phyloP scores from a whole-genome alignment of 2,797 vertebrate species.

The Huso huso region DNA sequence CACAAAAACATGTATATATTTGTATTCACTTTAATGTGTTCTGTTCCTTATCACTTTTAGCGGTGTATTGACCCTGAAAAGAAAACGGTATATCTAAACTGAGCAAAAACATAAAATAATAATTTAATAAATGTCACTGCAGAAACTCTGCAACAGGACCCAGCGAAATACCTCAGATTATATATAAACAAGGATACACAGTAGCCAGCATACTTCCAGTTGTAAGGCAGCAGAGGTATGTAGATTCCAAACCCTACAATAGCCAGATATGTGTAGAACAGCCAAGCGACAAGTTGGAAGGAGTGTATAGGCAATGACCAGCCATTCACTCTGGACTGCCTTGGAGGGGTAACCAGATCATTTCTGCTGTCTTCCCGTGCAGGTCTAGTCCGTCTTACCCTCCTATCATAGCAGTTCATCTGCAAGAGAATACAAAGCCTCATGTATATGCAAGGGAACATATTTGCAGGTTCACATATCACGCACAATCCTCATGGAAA shows the following conservation, averaged over 20 bases:
- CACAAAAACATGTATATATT: too few relatives aligned
- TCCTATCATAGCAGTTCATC: conserved; percentile 50
- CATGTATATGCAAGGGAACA: background rate
- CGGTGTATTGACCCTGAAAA: too few relatives aligned
- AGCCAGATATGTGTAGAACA: conserved; percentile 47
- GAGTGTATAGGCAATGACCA: conserved; percentile 55
- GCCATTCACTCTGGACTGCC: conserved; percentile 50
- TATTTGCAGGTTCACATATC: too few relatives aligned
- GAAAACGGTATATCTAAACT: too few relatives aligned
- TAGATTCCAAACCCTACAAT: conserved; percentile 55
- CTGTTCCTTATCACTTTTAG: too few relatives aligned
- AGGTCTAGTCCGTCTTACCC: conserved; percentile 39
- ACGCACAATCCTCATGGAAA: too few relatives aligned
- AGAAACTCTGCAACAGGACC: too few relatives aligned
- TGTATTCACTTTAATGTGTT: too few relatives aligned
- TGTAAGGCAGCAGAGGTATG: conserved; percentile 51
- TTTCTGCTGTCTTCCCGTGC: conserved; percentile 30
- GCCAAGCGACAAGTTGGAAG: conserved; percentile 52
- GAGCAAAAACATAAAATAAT: too few relatives aligned
- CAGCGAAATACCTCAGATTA: too few relatives aligned
- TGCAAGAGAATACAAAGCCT: conserved; percentile 25
- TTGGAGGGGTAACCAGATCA: conserved; percentile 36
- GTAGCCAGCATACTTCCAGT: conserved; percentile 50
- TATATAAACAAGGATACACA: conserved; percentile 56
- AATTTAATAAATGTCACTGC: too few relatives aligned